Percentiles rank a stretch among this genome's conserved stretches.
Conservation (phyloP, 2,888 invertebrate genomes). For the Drosophila fulvimacula region DNA sequence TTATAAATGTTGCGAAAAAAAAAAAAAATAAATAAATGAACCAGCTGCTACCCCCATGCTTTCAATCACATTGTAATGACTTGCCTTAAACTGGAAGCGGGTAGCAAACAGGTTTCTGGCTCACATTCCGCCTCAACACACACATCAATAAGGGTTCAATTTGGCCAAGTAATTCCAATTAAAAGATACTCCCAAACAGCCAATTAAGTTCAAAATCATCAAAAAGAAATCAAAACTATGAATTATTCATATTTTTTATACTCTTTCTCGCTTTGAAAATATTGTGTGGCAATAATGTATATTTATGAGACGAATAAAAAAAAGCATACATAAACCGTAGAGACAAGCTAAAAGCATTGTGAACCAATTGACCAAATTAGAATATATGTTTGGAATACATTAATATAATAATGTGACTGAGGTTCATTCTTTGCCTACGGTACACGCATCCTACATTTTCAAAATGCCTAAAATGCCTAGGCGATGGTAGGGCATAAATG, state of each 20-base stretch:
- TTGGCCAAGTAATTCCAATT: constrained; percentile 61
- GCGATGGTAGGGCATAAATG: constrained; percentile 9
- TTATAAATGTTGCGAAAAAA: constrained; percentile 60
- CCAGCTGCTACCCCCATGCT: constrained; percentile 76
- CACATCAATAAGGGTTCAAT: constrained; percentile 20
- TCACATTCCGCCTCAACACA: constrained; percentile 27
- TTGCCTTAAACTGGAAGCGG: constrained; percentile 64
- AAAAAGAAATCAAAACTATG: not conserved
- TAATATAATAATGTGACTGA: not conserved
- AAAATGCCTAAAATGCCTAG: constrained; percentile 4
- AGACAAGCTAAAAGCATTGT: not conserved
- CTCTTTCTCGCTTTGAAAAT: not conserved
- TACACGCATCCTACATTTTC: not conserved
- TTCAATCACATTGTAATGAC: constrained; percentile 59
- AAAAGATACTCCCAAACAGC: constrained; percentile 45
- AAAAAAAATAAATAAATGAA: constrained; percentile 22
- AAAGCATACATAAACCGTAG: not conserved
- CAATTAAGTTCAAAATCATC: not conserved
- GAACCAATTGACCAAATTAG: not conserved
- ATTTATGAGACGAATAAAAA: not conserved
- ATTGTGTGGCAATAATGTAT: not conserved
- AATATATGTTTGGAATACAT: not conserved
- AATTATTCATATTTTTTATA: not conserved
- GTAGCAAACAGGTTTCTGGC: constrained; percentile 64
- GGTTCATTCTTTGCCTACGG: too few species aligned